phyloP scores from a whole-genome alignment of 2,888 invertebrate genomes.

The Diadegma fenestrale region DNA sequence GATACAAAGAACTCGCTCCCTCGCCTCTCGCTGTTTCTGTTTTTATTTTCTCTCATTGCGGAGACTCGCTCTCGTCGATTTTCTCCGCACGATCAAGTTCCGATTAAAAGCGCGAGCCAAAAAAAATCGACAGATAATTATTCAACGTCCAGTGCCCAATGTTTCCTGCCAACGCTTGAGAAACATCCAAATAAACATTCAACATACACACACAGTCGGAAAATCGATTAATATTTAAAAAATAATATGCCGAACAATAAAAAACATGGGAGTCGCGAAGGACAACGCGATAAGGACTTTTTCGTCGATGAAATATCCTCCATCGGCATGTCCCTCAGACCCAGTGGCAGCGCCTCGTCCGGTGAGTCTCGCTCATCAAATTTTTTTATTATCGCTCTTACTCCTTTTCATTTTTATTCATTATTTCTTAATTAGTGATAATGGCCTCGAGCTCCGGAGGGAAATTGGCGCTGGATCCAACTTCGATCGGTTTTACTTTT shows the following conservation, averaged over 20 bases:
- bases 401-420: background rate
- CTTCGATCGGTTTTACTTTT: background rate
- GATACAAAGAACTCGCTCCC: slow-evolving; percentile 32
- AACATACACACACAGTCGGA: slow-evolving; percentile 8
- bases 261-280: slow-evolving; percentile 80
- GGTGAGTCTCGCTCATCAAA: slow-evolving; percentile 86
- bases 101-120: slow-evolving; percentile 9
- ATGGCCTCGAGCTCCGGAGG: background rate
- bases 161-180: slow-evolving; percentile 47
- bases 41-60: slow-evolving; percentile 19
- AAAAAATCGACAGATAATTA: slow-evolving; percentile 29
- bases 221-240: slow-evolving; percentile 50
- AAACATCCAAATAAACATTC: slow-evolving; percentile 4
- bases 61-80: slow-evolving; percentile 30
- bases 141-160: slow-evolving; percentile 46
- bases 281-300: slow-evolving; percentile 81
- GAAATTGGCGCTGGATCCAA: background rate
- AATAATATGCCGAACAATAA: slow-evolving; percentile 81
- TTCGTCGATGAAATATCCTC: slow-evolving; percentile 90
- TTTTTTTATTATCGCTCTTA: slow-evolving; percentile 2
- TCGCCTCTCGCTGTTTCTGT: slow-evolving; percentile 10
- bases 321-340: slow-evolving; percentile 93
- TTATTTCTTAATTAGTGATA: background rate
- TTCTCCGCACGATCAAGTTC: slow-evolving; percentile 17
- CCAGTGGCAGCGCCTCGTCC: slow-evolving; percentile 91